Conservation (phyloP, 2,113 vertebrate species). For the Lethenteron camtschaticum region DNA sequence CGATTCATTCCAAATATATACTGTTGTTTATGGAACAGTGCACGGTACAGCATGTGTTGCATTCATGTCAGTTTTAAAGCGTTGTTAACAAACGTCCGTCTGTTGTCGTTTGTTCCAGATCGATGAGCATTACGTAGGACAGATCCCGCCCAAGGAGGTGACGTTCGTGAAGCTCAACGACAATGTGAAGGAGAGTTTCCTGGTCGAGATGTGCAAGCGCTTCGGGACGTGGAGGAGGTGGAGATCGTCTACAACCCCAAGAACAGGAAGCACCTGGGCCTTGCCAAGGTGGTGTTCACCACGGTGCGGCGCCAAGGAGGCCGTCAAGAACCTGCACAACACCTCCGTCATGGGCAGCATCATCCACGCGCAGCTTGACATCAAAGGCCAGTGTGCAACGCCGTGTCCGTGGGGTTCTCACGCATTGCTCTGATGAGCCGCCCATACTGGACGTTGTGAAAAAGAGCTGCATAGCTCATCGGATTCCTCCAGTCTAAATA, state of each 20-base stretch:
- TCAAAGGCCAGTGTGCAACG: conserved; percentile 33
- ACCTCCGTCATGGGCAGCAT: conserved; percentile 80
- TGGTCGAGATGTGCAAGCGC: conserved; percentile 75
- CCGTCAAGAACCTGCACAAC: conserved; percentile 62
- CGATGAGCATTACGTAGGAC: conserved; percentile 69
- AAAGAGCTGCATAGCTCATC: too few species aligned
- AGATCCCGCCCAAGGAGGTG: conserved; percentile 71
- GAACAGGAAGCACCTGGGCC: conserved; percentile 60
- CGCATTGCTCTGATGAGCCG: not conserved
- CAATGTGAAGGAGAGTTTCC: conserved; percentile 65
- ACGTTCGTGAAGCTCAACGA: conserved; percentile 73
- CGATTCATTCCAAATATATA: too few species aligned
- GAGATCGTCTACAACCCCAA: conserved; percentile 70
- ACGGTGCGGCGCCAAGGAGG: conserved; percentile 61
- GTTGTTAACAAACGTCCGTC: too few species aligned
- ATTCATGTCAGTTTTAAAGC: too few species aligned
- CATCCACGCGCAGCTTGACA: conserved; percentile 64
- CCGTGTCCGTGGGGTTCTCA: not conserved
- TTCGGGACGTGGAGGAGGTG: conserved; percentile 78
- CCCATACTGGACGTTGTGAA: not conserved
- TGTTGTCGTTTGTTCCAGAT: conserved; percentile 21
- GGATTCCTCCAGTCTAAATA: too few species aligned
- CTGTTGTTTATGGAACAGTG: too few species aligned
- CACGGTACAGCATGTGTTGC: too few species aligned
- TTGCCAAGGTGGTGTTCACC: conserved; percentile 65